Evolutionary conservation across 2,888 invertebrate species (phyloP).

Genomic region (Caradrina clavipalpis): DNA sequence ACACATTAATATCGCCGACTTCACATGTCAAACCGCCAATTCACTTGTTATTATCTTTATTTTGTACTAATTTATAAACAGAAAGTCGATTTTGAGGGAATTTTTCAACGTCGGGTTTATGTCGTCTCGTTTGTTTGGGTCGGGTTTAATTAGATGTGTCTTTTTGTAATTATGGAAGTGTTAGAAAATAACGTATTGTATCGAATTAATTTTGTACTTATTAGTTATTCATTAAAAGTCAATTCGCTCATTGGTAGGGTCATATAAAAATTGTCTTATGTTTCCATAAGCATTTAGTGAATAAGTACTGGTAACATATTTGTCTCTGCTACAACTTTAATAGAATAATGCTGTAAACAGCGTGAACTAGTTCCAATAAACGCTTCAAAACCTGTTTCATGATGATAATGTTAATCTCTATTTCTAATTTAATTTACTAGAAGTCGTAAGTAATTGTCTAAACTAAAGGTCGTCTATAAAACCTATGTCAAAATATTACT

Average conservation of each 20-base stretch:
- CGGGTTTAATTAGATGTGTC: slow-evolving; percentile 36
- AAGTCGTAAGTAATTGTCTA: slow-evolving; percentile 51
- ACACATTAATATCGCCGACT: slow-evolving; percentile 87
- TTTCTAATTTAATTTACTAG: slow-evolving; percentile 50
- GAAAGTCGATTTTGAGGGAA: slow-evolving; percentile 72
- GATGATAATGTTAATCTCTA: slow-evolving; percentile 35
- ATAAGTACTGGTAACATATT: slow-evolving; percentile 15
- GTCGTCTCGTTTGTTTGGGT: slow-evolving; percentile 44
- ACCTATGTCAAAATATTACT: slow-evolving; percentile 73
- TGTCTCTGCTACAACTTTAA: slow-evolving; percentile 25
- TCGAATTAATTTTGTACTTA: slow-evolving; percentile 4
- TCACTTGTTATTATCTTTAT: slow-evolving; percentile 88
- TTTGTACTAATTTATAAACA: slow-evolving; percentile 85
- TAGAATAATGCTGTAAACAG: slow-evolving; percentile 5
- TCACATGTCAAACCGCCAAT: slow-evolving; percentile 89
- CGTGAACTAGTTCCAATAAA: slow-evolving; percentile 34
- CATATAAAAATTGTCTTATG: not conserved
- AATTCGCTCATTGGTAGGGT: slow-evolving; percentile 9
- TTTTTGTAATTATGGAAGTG: slow-evolving; percentile 33
- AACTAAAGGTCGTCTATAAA: slow-evolving; percentile 61
- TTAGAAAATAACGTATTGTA: slow-evolving; percentile 17
- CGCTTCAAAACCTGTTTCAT: slow-evolving; percentile 35
- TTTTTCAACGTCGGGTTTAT: slow-evolving; percentile 63
- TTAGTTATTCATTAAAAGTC: slow-evolving; percentile 11
- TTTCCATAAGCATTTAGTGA: not conserved